These are phyloP conservation scores for Atta cephalotes DNA, from an alignment of 1,140 invertebrate genomes.

Conservation along the genomic window DNA sequence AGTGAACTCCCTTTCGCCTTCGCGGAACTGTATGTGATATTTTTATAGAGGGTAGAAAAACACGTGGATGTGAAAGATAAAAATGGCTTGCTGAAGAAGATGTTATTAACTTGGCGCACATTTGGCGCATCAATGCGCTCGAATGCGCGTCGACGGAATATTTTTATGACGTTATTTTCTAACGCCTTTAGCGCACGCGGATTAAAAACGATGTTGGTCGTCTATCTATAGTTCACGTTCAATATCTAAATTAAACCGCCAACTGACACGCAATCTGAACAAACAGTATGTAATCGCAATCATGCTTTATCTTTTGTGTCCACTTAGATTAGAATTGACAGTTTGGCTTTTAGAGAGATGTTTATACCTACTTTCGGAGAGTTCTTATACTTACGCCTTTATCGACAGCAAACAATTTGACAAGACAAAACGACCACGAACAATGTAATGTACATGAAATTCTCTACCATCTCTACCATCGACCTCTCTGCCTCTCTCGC, in stretches of 20 bases:
- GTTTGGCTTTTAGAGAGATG: neutral
- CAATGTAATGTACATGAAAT: neutral
- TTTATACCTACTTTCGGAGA: neutral
- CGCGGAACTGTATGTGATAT: neutral
- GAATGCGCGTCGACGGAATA: conserved; percentile 19
- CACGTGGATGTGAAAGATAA: neutral
- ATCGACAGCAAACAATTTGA: neutral
- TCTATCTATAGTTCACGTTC: conserved; percentile 36
- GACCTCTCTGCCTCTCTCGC: neutral
- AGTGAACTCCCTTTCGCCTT: neutral
- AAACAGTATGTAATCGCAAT: neutral
- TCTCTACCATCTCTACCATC: neutral
- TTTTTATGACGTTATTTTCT: conserved; percentile 52
- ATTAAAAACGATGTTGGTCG: conserved; percentile 35
- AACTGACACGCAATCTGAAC: conserved; percentile 6
- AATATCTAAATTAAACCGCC: conserved; percentile 35
- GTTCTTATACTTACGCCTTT: neutral
- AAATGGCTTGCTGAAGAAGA: neutral
- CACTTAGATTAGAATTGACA: conserved; percentile 10
- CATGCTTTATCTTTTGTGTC: neutral
- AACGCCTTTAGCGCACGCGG: neutral
- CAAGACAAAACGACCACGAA: neutral
- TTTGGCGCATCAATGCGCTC: conserved; percentile 27
- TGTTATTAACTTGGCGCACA: neutral
- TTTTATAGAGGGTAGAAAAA: neutral